Base-by-base conservation (phyloP, 2,888 invertebrate species). In the Cheilosia impressa region DNA sequence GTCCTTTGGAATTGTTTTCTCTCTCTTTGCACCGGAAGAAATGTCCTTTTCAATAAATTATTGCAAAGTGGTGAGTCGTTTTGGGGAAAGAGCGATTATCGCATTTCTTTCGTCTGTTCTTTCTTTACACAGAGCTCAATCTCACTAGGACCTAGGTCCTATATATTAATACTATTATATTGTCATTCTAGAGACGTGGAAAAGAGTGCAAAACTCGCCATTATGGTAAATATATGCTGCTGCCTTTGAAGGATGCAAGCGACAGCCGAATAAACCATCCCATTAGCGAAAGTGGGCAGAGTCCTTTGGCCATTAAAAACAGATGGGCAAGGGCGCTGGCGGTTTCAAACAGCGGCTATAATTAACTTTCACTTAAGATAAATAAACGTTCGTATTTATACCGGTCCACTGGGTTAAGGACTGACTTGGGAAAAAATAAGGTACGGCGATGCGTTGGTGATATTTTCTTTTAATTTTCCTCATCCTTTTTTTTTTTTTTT, bases 301-400 rank as follows among this genome's bases (percentile, higher is more conserved):
- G 81, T 76, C 81, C 68, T 81, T 77, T 52, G 71, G 72, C 47
- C 76, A 85, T 85, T 85, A 85, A 81, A 77, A 85, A 85, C 85
- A 85, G 85, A 85, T 24, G 24, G 24, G 27, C 27, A 27, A 6
- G 10, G 2, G 7, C 31, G 17, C 45, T 34, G 34, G 15, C 43
- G 41, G 13, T n/a, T 47, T 24, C 41, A 19, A 41, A 17, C 19
- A 10, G 50, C 27, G 31, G 60, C 81, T 72, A 76, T 77, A 85
- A 81, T 81, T 81, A 81, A 85, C 81, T 85, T 85, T 85, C 76
- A 76, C 81, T 80, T 72, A 81, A 81, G 76, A 81, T 77, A 85
- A 85, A 81, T 77, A 85, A 85, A 81, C 57, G 69, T 77, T 76
- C 76, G 58, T 66, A 80, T 71, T 57, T 66, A 45, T 66, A 62